phyloP scores from a whole-genome alignment of 2,888 invertebrate species.

The Protula sp. region DNA sequence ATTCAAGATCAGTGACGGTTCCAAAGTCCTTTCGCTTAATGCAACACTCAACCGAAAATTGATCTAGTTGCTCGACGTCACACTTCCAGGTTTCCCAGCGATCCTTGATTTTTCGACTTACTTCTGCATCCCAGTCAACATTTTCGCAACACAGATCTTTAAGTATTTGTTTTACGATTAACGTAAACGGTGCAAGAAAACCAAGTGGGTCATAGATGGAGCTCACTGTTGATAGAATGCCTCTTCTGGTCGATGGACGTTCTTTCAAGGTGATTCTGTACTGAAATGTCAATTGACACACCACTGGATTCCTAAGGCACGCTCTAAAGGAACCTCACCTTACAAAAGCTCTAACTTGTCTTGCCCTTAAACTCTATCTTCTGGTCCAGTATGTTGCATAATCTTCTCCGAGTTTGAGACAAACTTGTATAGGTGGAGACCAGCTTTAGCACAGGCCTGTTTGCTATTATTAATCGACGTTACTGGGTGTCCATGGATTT shows the following conservation, averaged over 20 bases:
- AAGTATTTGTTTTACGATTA: slow-evolving; percentile 7
- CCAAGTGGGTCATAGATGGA: slow-evolving; percentile 24
- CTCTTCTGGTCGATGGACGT: slow-evolving; percentile 4
- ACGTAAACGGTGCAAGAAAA: slow-evolving; percentile 54
- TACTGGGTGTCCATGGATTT: neutral
- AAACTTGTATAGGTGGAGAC: slow-evolving; percentile 11
- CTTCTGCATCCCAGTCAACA: slow-evolving; percentile 7
- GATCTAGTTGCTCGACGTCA: neutral
- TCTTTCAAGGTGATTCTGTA: slow-evolving; percentile 3
- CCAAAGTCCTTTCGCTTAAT: slow-evolving; percentile 9
- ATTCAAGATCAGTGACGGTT: slow-evolving; percentile 4
- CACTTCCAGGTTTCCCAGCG: slow-evolving; percentile 4
- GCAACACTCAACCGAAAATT: neutral
- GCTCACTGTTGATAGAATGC: slow-evolving; percentile 6
- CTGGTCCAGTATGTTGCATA: neutral
- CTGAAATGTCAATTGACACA: neutral
- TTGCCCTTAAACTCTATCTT: neutral
- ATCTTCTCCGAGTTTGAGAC: slow-evolving; percentile 7
- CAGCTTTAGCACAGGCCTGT: slow-evolving; percentile 1
- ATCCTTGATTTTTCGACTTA: neutral
- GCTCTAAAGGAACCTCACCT: neutral
- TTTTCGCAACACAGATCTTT: slow-evolving; percentile 3
- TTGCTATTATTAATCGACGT: slow-evolving; percentile 1
- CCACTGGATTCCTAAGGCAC: slow-evolving; percentile 1
- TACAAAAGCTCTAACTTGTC: neutral